Evolutionary conservation across 2,113 vertebrate species (phyloP), one percentile per base, ranked within the genome.

Genomic region (Haemorhous mexicanus): DNA sequence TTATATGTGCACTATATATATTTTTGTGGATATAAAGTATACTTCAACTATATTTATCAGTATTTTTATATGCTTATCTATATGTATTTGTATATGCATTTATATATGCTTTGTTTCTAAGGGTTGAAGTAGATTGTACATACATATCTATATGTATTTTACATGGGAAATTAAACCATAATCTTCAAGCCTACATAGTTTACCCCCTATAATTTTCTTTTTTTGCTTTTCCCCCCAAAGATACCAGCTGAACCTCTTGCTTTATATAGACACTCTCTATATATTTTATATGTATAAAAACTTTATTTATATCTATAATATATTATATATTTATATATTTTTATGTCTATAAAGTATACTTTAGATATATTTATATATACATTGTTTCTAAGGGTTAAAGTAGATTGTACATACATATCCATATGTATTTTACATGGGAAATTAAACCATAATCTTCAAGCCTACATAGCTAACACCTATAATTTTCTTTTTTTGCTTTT

Each of bases 381-480:
- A 14, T 47, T 19, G 6, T 35, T 20, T 47, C 44, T 47, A 35
- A 22, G 19, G 21, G 46, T 47, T 47, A 47, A 47, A 47, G 21
- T 47, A 22, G 46, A 22, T 11, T 47, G 46, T 22, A 13, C 23
- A 5, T 23, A 27, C 16, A 22, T 46, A 46, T 16, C 41, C 41
- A 43, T 43, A 43, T 16, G 15, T 43, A 43, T 43, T 19, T 43
- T 11, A 4, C 8, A 11, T 11, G 7, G 24, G 17, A 47, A 56
- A 56, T 27, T 3, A 16, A 21, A 10, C 3, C 9, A 43, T 6
- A 27, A n/a, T 3, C 18, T 11, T 14, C 6, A 9, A 14, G 11
- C 9, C 18, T 1, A 2, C 4, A 8, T 27, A 6, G 22, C 39
- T 9, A 2, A 52, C 9, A 0, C 4, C 8, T 5, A 3, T 1